These are phyloP conservation scores for Caradrina kadenii DNA, from an alignment of 2,888 invertebrate species.

Conservation along the genomic window DNA sequence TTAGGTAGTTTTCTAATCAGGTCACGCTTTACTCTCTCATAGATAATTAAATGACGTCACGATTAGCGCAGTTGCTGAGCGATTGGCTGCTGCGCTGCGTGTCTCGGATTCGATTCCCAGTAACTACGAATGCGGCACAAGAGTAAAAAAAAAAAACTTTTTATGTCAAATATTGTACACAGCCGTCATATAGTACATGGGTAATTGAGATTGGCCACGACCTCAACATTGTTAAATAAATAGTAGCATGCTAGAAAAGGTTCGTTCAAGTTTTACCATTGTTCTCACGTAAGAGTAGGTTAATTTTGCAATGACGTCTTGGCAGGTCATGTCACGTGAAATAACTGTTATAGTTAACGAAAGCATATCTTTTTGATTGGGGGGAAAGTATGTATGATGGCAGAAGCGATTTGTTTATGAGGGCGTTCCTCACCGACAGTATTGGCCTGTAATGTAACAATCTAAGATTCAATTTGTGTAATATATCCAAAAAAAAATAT, in stretches of 20 bases:
- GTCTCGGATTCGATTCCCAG: too few species aligned
- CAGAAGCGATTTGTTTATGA: not conserved
- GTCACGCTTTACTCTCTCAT: too few species aligned
- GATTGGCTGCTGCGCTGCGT: too few species aligned
- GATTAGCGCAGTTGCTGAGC: too few species aligned
- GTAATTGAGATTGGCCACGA: conserved; percentile 11
- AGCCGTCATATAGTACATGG: not conserved
- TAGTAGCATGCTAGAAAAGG: conserved; percentile 1
- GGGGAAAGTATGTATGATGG: conserved; percentile 32
- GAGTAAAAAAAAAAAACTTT: too few species aligned
- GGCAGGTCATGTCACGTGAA: conserved; percentile 7
- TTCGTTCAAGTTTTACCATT: conserved; percentile 47
- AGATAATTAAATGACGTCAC: too few species aligned
- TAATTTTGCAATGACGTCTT: conserved; percentile 26
- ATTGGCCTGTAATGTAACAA: too few species aligned
- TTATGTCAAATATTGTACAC: not conserved
- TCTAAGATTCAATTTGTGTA: too few species aligned
- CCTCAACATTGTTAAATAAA: conserved; percentile 19
- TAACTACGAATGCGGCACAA: too few species aligned
- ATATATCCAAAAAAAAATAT: too few species aligned
- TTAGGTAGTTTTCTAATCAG: too few species aligned
- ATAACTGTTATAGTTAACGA: conserved; percentile 7
- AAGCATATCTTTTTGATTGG: conserved; percentile 40
- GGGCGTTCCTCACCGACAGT: too few species aligned
- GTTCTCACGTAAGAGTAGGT: conserved; percentile 35